Evolutionary conservation across 2,888 invertebrate species (phyloP).

Genomic region (Tribolium freemani): DNA sequence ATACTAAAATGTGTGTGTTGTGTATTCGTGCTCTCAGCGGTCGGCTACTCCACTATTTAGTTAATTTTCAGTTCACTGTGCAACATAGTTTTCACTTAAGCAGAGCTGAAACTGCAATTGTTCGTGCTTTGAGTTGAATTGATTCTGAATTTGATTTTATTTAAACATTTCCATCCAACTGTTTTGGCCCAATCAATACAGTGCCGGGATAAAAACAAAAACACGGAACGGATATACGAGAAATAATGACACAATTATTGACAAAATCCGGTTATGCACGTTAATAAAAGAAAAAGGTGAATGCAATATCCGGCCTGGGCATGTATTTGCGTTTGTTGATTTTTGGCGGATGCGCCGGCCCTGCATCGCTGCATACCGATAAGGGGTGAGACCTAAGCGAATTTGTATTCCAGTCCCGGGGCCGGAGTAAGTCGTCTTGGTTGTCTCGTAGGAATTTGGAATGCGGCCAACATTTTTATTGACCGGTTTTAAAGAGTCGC

Average conservation of each 20-base stretch:
- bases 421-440: conserved; percentile 42
- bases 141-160: neutral
- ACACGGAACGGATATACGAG: neutral
- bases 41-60: neutral
- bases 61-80: neutral
- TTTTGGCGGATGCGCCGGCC: conserved; percentile 27
- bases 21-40: neutral
- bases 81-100: neutral
- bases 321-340: conserved; percentile 6
- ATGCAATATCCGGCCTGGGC: neutral
- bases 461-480: conserved; percentile 48
- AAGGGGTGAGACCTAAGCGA: conserved; percentile 1
- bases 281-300: neutral
- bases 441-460: conserved; percentile 46
- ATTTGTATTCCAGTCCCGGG: conserved; percentile 39
- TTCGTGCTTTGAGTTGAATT: neutral
- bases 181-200: neutral
- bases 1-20: neutral
- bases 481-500: conserved; percentile 46
- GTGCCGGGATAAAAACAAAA: neutral
- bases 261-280: neutral
- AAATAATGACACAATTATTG: neutral
- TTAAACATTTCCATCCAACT: neutral
- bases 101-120: neutral
- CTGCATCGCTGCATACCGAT: conserved; percentile 25